Base-by-base conservation (phyloP, 2,888 invertebrate genomes). In the Lapara coniferarum region DNA sequence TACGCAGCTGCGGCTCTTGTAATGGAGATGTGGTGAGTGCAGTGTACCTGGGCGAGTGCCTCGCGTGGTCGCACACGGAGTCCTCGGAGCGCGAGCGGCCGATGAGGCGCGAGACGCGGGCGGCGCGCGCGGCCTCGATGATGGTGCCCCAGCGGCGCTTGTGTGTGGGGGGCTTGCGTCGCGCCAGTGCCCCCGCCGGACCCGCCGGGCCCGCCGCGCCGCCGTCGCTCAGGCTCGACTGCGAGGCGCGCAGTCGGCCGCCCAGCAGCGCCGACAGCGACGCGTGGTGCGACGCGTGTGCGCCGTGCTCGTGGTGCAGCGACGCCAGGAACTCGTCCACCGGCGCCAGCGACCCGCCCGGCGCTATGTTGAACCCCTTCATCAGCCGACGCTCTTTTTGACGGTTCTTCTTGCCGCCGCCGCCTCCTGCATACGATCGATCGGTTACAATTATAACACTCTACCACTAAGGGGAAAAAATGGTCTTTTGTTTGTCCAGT, bases 351-450 rank as follows among this genome's bases (percentile, higher is more conserved):
- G 94, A 89, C 30, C 94, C 94, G 71, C 95, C 93, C 51, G 97
- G 96, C 16, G 96, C 97, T 77, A 98, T 98, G 92, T 98, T 98
- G 95, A 98, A 98, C 16, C 88, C 98, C 89, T 98, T 98, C 98
- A 98, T 98, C 70, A 98, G 94, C 1, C 98, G 95, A 0, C 98
- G 95, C 88, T 98, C 98, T 89, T 98, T 98, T 88, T 98, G 98
- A 0, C 98, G 96, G 87, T 98, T 98, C 92, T 98, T 98, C 91
- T 98, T 98, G 70, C 98, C 98, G 75, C 98, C 98, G 73, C 97
- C 96, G 83, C 97, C 97, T 25, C 93, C 92, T 91, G 81, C 44
- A 58, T 10, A 37, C 13, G 25, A 19, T 1, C 19, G 12, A 10
- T 19, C 12, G 12, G 19, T 8, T 2, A 30, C 37, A 14, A 14